Conservation (phyloP, 2,113 vertebrate genomes). For the Prunella fulvescens region DNA sequence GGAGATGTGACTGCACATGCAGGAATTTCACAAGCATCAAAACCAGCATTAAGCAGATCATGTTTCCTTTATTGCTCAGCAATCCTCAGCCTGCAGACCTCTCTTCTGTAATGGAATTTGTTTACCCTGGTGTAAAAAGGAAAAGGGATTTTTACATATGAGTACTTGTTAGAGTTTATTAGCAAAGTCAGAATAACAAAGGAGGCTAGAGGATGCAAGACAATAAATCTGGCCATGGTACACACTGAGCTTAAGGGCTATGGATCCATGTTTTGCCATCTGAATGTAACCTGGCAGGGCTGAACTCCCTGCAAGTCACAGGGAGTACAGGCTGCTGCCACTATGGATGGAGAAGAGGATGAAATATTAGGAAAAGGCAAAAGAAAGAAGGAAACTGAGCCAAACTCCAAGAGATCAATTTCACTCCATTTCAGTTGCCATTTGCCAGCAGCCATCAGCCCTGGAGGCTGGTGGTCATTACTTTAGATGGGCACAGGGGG, state of each 20-base stretch:
- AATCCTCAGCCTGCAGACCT: slow-evolving; percentile 21
- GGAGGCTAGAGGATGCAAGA: slow-evolving; percentile 47
- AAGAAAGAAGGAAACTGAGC: not conserved
- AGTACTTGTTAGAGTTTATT: slow-evolving; percentile 25
- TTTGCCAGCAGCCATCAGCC: not conserved
- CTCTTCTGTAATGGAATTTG: not conserved
- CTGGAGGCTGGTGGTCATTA: not conserved
- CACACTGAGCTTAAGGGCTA: not conserved
- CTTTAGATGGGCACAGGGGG: not conserved
- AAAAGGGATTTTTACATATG: not conserved
- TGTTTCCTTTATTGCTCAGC: slow-evolving; percentile 51
- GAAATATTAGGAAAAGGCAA: not conserved
- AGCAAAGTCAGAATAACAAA: not conserved
- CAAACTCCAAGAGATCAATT: not conserved
- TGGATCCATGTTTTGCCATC: not conserved
- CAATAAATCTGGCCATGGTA: slow-evolving; percentile 26
- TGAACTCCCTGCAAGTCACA: not conserved
- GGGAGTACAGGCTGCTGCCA: not conserved
- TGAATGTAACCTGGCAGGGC: not conserved
- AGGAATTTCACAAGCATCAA: slow-evolving; percentile 13
- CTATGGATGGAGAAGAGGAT: not conserved
- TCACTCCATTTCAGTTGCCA: not conserved
- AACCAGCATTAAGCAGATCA: slow-evolving; percentile 8
- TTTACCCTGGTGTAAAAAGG: slow-evolving; percentile 69
- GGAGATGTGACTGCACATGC: slow-evolving; percentile 45